Percentiles rank a stretch among this genome's conserved stretches.
Evolutionary conservation across 2,888 invertebrate genomes (phyloP).

Genomic region (Thysanoteuthis rhombus): DNA sequence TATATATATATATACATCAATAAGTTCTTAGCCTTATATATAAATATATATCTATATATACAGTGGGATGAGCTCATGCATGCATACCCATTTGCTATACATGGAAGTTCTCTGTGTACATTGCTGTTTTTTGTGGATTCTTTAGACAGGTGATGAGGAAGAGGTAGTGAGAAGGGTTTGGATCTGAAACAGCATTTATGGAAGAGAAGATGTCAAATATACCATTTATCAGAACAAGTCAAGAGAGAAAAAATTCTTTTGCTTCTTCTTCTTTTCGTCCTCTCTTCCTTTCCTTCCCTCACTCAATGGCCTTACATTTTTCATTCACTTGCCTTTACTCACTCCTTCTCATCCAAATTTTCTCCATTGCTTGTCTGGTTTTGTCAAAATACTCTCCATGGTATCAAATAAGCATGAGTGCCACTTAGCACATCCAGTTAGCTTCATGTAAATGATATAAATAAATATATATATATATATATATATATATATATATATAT

Average conservation of each 20-base stretch:
- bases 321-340: neutral
- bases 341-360: neutral
- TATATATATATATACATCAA: no score
- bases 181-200: neutral
- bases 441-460: neutral
- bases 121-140: no score
- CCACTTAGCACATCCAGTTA: neutral
- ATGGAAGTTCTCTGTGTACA: no score
- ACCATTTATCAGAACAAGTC: constrained; percentile 20
- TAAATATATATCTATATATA: no score
- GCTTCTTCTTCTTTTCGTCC: neutral
- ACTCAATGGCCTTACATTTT: neutral
- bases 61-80: no score
- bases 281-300: neutral
- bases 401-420: neutral
- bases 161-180: neutral
- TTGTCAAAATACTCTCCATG: neutral
- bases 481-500: neutral
- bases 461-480: neutral
- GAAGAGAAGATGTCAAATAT: neutral
- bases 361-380: neutral
- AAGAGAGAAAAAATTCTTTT: neutral
- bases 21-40: no score
- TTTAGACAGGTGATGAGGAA: neutral
- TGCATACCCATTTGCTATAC: no score